Evolutionary conservation across 2,888 invertebrate genomes (phyloP).

Genomic region (Drosophila tripunctata): DNA sequence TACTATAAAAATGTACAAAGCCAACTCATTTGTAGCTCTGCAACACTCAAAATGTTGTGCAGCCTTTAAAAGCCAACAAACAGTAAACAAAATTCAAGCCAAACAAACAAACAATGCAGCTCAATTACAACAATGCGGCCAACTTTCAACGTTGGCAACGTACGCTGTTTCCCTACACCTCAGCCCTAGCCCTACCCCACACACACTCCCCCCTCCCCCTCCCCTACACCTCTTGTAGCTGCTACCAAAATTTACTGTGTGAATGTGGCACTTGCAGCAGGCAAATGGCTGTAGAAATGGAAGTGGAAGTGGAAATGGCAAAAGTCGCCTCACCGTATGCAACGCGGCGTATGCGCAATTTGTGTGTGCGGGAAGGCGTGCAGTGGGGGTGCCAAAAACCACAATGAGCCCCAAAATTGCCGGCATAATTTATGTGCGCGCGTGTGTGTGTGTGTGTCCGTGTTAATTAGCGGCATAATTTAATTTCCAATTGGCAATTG

Average conservation of each 20-base stretch:
- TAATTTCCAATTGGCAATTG: constrained; percentile 68
- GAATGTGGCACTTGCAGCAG: constrained; percentile 65
- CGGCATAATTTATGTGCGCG: constrained; percentile 71
- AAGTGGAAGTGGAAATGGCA: background rate
- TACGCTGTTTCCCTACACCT: background rate
- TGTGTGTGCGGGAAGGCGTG: constrained; percentile 19
- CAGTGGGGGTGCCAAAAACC: too few relatives aligned
- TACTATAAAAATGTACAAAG: background rate
- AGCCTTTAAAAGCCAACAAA: background rate
- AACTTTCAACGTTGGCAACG: constrained; percentile 8
- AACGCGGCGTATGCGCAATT: constrained; percentile 50
- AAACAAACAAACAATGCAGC: constrained; percentile 70
- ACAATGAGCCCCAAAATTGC: constrained; percentile 75
- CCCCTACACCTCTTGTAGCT: background rate
- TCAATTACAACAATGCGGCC: constrained; percentile 65
- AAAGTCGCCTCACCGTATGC: constrained; percentile 53
- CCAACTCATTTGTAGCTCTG: background rate
- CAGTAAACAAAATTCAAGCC: background rate
- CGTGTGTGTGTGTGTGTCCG: constrained; percentile 23
- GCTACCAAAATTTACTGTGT: constrained; percentile 65
- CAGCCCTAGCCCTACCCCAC: background rate
- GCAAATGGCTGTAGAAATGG: constrained; percentile 8
- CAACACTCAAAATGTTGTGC: background rate
- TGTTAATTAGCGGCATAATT: constrained; percentile 76
- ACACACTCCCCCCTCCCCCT: background rate